Base-by-base conservation (phyloP, 2,113 vertebrate genomes). In the Oncorhynchus mykiss region DNA sequence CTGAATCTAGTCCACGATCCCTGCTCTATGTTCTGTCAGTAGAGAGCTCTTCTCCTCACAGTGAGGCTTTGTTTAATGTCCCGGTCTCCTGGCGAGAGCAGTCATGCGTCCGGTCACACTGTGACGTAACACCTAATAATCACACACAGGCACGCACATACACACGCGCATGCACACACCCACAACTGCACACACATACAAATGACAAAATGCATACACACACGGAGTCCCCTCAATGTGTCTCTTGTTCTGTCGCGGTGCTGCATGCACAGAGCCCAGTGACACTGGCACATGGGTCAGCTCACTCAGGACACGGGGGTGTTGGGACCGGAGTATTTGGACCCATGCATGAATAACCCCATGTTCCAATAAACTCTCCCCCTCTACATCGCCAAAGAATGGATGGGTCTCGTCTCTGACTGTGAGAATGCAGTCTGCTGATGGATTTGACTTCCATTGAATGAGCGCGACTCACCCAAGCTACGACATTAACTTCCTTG, bases 211-310 rank as follows among this genome's bases (percentile, higher is more conserved):
- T 24, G 66, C 69, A 31, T 34, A 5, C 29, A 67, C 60, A 13
- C 68, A 49, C 68, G 66, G 20, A n/a, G n/a, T 27, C 65, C 65
- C 24, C 73, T 91, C 86, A 91, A 88, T 93, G 89, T 81, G 70
- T 27, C 74, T 64, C 76, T 92, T 92, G 91, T 91, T 87, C 84
- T 57, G 83, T 78, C 31, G 73, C 29, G 73, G 75, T 48, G 70
- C 71, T 86, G 78, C 82, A 82, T 91, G 88, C 87, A 78, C 76
- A 84, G 84, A 77, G 78, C 87, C 59, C 84, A 73, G 80, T 88
- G 86, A 85, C 85, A 85, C 78, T 20, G 79, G 68, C 45, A 51
- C 70, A 83, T 45, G 85, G 88, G 82, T 91, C 88, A 85, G 73
- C 80, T 85, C 82, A 78, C 82, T 71, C 82, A 5, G 67, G 80